These are phyloP conservation scores for Autographa gamma DNA, from an alignment of 2,888 invertebrate genomes.

Conservation along the genomic window DNA sequence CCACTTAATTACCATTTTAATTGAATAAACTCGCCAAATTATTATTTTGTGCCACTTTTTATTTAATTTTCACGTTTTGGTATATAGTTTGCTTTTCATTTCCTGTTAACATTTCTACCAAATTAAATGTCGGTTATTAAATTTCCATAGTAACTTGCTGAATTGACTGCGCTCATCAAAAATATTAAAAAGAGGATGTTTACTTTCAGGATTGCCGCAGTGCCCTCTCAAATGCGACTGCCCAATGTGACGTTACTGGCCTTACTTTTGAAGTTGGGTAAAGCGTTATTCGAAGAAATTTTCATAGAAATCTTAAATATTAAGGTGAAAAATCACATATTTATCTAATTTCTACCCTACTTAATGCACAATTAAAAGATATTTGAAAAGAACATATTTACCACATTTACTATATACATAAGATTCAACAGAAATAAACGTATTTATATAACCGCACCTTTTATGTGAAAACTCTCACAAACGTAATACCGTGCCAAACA, in stretches of 20 bases:
- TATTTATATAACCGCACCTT: neutral
- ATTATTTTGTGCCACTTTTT: slow-evolving; percentile 52
- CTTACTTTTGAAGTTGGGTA: neutral
- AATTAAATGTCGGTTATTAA: slow-evolving; percentile 35
- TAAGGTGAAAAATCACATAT: no score
- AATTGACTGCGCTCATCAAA: neutral
- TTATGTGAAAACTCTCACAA: neutral
- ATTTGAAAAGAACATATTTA: neutral
- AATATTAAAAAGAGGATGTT: neutral
- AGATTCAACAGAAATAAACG: neutral
- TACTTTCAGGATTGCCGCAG: neutral
- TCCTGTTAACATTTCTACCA: slow-evolving; percentile 35
- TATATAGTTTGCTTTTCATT: slow-evolving; percentile 58
- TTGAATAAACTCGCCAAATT: slow-evolving; percentile 67
- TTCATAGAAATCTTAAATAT: no score
- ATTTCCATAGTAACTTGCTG: slow-evolving; percentile 23
- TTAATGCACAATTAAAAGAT: neutral
- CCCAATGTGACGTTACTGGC: neutral
- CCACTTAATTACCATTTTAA: slow-evolving; percentile 75
- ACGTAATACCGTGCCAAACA: neutral
- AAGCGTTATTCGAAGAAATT: neutral
- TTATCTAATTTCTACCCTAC: neutral
- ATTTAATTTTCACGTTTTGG: slow-evolving; percentile 29
- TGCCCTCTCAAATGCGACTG: slow-evolving; percentile 1
- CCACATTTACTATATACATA: neutral